Conservation (phyloP, 2,888 invertebrate genomes). For the Caenorhabditis sinica region DNA sequence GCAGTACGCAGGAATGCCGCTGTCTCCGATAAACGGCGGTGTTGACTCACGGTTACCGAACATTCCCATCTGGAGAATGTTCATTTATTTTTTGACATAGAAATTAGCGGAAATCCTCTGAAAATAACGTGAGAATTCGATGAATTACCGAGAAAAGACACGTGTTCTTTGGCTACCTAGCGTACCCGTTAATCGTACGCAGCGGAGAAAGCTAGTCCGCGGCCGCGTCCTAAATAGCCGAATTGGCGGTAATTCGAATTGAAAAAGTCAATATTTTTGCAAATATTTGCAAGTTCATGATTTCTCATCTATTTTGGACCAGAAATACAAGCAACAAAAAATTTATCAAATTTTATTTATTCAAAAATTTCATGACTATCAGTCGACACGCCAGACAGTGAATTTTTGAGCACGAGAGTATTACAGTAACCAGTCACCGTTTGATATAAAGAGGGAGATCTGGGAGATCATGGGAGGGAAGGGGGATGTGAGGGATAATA, state of each 20-base stretch:
- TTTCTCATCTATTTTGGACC: no score
- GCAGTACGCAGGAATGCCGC: constrained; percentile 77
- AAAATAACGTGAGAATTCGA: not conserved
- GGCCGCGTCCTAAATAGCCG: constrained; percentile 8
- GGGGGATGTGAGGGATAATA: no score
- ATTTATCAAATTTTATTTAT: no score
- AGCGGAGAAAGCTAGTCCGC: constrained; percentile 39
- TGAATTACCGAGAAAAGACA: constrained; percentile 8
- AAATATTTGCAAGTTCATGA: no score
- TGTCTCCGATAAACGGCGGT: constrained; percentile 71
- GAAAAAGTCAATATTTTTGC: no score
- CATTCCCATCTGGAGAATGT: constrained; percentile 26
- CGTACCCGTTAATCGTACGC: constrained; percentile 24
- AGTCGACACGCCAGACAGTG: no score
- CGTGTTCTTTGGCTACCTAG: constrained; percentile 20
- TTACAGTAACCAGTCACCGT: no score
- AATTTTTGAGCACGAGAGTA: no score
- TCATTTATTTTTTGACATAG: not conserved
- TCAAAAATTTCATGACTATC: no score
- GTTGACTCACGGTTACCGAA: constrained; percentile 32
- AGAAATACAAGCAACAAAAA: no score
- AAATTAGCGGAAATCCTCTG: not conserved
- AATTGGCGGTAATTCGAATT: constrained; percentile 15
- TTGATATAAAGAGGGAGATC: no score
- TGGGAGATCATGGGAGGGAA: no score